Percentiles rank a stretch among this genome's conserved stretches.
Evolutionary conservation across 2,113 vertebrate genomes (phyloP).

Genomic region (Toxotes jaculatrix): DNA sequence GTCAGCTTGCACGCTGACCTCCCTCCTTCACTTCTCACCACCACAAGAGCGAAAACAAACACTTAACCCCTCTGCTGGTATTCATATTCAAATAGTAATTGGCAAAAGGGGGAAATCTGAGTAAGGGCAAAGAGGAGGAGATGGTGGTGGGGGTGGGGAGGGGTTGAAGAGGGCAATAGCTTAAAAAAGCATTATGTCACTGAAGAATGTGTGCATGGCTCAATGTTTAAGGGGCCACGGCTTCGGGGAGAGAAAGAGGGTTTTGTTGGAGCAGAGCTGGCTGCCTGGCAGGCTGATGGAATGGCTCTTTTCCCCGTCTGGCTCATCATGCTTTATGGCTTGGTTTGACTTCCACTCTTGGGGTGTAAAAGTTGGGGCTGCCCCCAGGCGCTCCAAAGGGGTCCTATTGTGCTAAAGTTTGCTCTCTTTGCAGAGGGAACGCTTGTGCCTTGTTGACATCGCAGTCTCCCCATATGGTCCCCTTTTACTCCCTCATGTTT

Average conservation of each 20-base stretch:
- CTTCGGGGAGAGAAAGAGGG: slow-evolving; percentile 72
- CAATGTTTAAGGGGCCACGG: slow-evolving; percentile 70
- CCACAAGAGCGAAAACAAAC: slow-evolving; percentile 74
- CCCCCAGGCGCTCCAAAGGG: slow-evolving; percentile 66
- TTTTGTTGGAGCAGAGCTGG: slow-evolving; percentile 80
- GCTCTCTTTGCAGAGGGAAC: slow-evolving; percentile 71
- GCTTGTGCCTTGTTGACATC: slow-evolving; percentile 79
- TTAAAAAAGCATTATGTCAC: slow-evolving; percentile 84
- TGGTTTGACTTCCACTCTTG: slow-evolving; percentile 76
- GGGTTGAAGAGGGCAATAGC: slow-evolving; percentile 70
- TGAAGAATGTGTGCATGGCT: slow-evolving; percentile 75
- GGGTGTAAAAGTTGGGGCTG: slow-evolving; percentile 68
- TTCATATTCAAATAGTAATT: slow-evolving; percentile 80
- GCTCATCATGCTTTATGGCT: slow-evolving; percentile 73
- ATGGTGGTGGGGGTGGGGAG: slow-evolving; percentile 8
- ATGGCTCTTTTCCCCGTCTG: slow-evolving; percentile 60
- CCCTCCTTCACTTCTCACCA: slow-evolving; percentile 48
- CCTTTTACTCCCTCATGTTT: slow-evolving; percentile 33
- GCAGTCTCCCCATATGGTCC: slow-evolving; percentile 59
- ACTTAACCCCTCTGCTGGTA: slow-evolving; percentile 60
- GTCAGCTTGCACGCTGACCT: slow-evolving; percentile 47
- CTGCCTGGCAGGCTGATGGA: slow-evolving; percentile 71
- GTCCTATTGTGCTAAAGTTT: slow-evolving; percentile 80
- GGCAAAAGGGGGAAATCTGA: slow-evolving; percentile 48
- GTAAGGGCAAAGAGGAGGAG: slow-evolving; percentile 33